phyloP scores from a whole-genome alignment of 2,113 vertebrate species.

The Rhynchopsitta pachyrhyncha region DNA sequence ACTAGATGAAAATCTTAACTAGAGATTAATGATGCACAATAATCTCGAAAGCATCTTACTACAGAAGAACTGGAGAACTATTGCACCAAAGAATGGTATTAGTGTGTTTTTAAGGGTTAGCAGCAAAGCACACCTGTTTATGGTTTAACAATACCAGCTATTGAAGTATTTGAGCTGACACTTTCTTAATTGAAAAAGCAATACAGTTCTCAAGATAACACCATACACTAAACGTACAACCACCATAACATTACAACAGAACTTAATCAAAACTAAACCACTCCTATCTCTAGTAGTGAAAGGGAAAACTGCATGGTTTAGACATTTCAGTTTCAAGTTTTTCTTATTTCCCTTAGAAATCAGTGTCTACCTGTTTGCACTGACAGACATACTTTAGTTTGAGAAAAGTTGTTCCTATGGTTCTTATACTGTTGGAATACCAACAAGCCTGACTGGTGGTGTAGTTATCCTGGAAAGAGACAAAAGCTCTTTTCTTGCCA shows the following conservation, averaged over 20 bases:
- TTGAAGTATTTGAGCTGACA: neutral
- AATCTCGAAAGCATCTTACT: neutral
- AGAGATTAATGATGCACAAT: neutral
- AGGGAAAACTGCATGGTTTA: neutral
- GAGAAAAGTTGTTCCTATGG: neutral
- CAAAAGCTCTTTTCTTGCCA: neutral
- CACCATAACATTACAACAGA: neutral
- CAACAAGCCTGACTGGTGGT: neutral
- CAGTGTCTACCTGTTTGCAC: neutral
- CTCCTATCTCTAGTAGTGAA: neutral
- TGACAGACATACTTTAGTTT: neutral
- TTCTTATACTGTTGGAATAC: neutral
- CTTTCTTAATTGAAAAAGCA: neutral
- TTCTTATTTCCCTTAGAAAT: neutral
- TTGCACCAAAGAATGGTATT: neutral
- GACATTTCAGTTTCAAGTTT: neutral
- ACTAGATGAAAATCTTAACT: neutral
- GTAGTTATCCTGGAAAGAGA: neutral
- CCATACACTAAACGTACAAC: neutral
- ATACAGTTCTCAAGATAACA: neutral
- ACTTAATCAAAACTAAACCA: neutral
- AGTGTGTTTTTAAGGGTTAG: neutral
- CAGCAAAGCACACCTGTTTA: neutral
- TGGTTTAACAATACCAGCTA: neutral
- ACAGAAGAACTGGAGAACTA: neutral